Percentiles rank a stretch among this genome's conserved stretches.
Conservation (phyloP, 2,888 invertebrate genomes). For the Polydrusus cervinus region DNA sequence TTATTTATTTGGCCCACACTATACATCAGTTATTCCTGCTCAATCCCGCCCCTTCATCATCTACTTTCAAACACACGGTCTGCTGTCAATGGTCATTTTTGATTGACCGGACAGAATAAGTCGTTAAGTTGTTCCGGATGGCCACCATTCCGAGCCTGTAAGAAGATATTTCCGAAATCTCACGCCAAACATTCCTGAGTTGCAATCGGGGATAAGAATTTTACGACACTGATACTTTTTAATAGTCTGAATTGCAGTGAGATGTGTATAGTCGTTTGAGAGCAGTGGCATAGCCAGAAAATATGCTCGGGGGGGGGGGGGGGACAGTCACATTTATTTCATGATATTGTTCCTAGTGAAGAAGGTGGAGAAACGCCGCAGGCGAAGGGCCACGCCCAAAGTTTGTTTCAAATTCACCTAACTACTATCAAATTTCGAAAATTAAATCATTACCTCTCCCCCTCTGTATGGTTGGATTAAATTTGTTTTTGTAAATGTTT, state of each 20-base stretch:
- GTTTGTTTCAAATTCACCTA: no score
- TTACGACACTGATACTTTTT: conserved; percentile 31
- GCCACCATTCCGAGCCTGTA: conserved; percentile 42
- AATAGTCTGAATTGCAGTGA: background rate
- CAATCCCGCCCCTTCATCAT: conserved; percentile 50
- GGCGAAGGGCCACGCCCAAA: no score
- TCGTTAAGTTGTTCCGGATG: conserved; percentile 54
- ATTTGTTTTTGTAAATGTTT: no score
- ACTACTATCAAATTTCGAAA: no score
- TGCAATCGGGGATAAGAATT: conserved; percentile 38
- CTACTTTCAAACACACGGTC: conserved; percentile 44
- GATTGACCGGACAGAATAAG: conserved; percentile 47
- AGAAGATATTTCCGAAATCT: conserved; percentile 44
- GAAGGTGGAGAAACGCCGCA: no score
- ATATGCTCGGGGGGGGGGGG: no score
- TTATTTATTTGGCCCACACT: conserved; percentile 22
- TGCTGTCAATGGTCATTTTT: conserved; percentile 48
- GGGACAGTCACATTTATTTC: no score
- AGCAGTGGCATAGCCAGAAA: no score
- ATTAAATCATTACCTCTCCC: no score
- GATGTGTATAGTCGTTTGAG: no score
- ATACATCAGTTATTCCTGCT: conserved; percentile 32
- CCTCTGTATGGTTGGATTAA: no score
- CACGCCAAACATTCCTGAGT: conserved; percentile 34
- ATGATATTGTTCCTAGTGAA: no score